Evolutionary conservation across 1,140 invertebrate species (phyloP).

Genomic region (Drosophila ogumai): DNA sequence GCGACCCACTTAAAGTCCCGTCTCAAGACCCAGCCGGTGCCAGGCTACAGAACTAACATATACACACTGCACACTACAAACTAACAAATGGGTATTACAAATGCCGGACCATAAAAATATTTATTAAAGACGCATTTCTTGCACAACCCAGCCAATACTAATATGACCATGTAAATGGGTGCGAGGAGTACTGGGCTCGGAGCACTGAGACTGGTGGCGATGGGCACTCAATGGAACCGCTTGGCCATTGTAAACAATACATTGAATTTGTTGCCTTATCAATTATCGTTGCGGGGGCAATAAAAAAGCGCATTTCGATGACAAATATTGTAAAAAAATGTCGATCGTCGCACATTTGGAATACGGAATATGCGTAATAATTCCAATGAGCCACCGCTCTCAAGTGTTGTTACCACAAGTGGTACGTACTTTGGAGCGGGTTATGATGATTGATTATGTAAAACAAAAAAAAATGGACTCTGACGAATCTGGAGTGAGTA

Average conservation of each 20-base stretch:
- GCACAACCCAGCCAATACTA: constrained; percentile 47
- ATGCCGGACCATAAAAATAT: constrained; percentile 50
- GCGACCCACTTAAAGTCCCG: constrained; percentile 55
- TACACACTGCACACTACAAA: background rate
- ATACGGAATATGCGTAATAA: constrained; percentile 52
- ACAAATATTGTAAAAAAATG: constrained; percentile 25
- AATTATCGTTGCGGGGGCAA: constrained; percentile 37
- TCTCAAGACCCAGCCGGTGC: constrained; percentile 32
- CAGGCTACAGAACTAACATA: constrained; percentile 15
- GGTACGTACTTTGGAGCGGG: constrained; percentile 12
- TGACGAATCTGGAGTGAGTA: constrained; percentile 33
- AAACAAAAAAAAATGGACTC: constrained; percentile 10
- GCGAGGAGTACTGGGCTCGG: constrained; percentile 19
- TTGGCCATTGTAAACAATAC: constrained; percentile 61
- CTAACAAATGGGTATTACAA: constrained; percentile 37
- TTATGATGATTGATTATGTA: constrained; percentile 51
- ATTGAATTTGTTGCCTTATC: constrained; percentile 71
- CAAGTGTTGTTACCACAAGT: constrained; percentile 38
- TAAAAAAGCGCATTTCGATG: constrained; percentile 44
- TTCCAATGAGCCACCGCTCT: constrained; percentile 24
- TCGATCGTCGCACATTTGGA: background rate
- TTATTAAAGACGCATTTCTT: constrained; percentile 76
- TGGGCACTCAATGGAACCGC: constrained; percentile 52
- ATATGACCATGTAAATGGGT: constrained; percentile 40
- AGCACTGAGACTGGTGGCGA: constrained; percentile 33